A percentile compares a stretch with the other conserved stretches of the same genome.
Conservation (phyloP, 2,797 vertebrate species). For the Hipposideros larvatus region DNA sequence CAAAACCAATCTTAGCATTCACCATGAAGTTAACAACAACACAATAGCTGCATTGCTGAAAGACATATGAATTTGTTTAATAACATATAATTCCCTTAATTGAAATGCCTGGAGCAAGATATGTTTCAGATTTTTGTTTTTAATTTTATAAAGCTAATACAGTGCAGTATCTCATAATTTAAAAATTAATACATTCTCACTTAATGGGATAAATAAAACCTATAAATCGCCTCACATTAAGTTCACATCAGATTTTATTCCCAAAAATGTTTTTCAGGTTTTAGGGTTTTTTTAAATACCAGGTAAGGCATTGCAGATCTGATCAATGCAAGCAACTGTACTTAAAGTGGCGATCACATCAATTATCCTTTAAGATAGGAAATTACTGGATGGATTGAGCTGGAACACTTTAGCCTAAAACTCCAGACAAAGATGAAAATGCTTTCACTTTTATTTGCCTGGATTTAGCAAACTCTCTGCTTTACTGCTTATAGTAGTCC, state of each 20-base stretch:
- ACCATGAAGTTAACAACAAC: slow-evolving; percentile 44
- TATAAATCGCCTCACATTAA: background rate
- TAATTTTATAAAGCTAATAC: slow-evolving; percentile 32
- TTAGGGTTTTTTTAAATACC: background rate
- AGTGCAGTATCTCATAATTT: background rate
- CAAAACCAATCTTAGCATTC: slow-evolving; percentile 31
- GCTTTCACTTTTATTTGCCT: background rate
- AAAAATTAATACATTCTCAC: background rate
- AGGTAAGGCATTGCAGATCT: background rate
- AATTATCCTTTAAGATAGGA: background rate
- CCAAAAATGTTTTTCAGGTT: background rate
- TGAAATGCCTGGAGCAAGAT: background rate
- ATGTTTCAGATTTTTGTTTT: slow-evolving; percentile 4
- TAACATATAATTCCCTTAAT: slow-evolving; percentile 15
- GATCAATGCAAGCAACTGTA: background rate
- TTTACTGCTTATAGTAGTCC: background rate
- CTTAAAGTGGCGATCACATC: slow-evolving; percentile 44
- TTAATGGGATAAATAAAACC: slow-evolving; percentile 32
- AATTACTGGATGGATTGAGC: slow-evolving; percentile 2
- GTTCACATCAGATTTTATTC: slow-evolving; percentile 27
- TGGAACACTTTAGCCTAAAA: slow-evolving; percentile 24
- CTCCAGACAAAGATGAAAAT: slow-evolving; percentile 14
- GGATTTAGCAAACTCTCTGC: slow-evolving; percentile 21
- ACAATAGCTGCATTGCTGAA: background rate
- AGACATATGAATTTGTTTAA: background rate